Base-by-base conservation (phyloP, 2,888 invertebrate species). In the Lithophane ornitopus region DNA sequence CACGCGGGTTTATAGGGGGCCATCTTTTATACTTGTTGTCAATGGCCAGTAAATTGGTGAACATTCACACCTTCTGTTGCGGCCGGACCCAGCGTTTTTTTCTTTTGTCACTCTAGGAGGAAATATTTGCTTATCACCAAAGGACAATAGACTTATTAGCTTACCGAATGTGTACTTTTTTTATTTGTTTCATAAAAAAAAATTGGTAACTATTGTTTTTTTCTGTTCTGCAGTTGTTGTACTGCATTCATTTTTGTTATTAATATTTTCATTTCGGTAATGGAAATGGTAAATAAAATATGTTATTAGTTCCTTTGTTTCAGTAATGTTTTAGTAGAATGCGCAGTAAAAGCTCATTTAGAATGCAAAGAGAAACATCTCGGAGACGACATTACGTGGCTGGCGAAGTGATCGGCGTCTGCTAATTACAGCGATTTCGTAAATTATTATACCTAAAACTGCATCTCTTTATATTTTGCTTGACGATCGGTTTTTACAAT, bases 1-100 rank as follows among this genome's bases (percentile, higher is more conserved):
- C 88, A 82, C 81, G 82, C 80, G 78, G 75, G 70, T 78, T 81
- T 75, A 85, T 71, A 44, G 88, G 88, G 89, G 80, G 83, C 75
- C 87, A 88, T 91, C 87, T 90, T 92, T 92, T 92, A 91, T 92
- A 69, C 83, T 83, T 88, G 88, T 89, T 87, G 77, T 84, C 90
- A 94, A 94, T 94, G 92, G 90, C 76, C 89, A 91, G 89, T 91
- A 94, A 94, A 93, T 94, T 94, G 93, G 87, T 80, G 90, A 90
- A 93, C 92, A 94, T 94, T 94, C 90, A 91, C 94, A 94, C 94
- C 94, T 94, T 96, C 93, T 96, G 96, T 88, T 93, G 88, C 78
- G 89, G 92, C 92, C 90, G 91, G 92, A 90, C 90, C 81, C 68
- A 22, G 86, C n/a, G 44, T 54, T 90, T 90, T 88, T 88, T 63